Evolutionary conservation across 2,888 invertebrate genomes (phyloP), one percentile per base, ranked within the genome.

Genomic region (Serrognathus titanus): DNA sequence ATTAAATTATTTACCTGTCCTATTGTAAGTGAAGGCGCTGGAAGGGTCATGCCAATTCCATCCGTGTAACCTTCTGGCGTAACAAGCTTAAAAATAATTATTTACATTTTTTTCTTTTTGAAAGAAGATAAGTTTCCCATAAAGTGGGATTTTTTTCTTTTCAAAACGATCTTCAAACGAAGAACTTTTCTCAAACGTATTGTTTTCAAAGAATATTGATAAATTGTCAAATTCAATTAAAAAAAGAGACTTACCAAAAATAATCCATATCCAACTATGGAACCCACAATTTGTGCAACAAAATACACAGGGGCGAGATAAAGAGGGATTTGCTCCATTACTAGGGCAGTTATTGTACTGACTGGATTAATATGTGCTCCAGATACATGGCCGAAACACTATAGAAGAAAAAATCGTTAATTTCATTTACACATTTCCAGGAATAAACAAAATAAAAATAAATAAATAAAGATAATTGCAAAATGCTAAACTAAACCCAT

Each of bases 301-400:
- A 85, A 64, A 69, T 89, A 91, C 16, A 83, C 69, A 0, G 82
- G 72, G 1, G 83, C 84, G 55, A 86, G 79, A 8, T 77, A 71
- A 2, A 82, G 66, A 1, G 83, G 76, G 50, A 82, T 81, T 38
- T 78, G 75, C 0, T 85, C 83, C 69, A 83, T 79, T 36, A 88
- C 75, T 1, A 83, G 75, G 0, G 88, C 83, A 0, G 85, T 84
- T 3, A 88, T 71, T 0, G 89, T 87, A 1, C 91, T 86, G 0
- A 86, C 83, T 0, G 91, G 91, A 75, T 91, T 91, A 68, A 91
- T 78, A 69, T 88, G 88, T 0, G 89, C 87, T n/a, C 88, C 89
- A 38, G 90, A 90, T 48, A 90, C 81, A 69, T 89, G 90, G 1
- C 88, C 90, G 61, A 89, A 86, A 53, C 84, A 85, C 82, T 86